These are phyloP conservation scores for Anhinga anhinga DNA, from an alignment of 2,113 vertebrate species.

Conservation along the genomic window DNA sequence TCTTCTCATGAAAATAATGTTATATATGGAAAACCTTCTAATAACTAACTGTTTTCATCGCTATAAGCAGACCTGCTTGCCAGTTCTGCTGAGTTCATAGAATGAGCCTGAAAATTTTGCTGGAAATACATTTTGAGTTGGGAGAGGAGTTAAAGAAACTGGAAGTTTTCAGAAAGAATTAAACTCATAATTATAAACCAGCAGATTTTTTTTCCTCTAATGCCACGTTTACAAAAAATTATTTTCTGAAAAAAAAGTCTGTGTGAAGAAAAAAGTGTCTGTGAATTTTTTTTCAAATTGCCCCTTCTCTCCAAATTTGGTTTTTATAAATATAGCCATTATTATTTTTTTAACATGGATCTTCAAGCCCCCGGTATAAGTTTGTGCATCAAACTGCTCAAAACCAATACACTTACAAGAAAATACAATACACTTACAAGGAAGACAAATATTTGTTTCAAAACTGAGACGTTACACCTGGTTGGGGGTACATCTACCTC, in stretches of 20 bases:
- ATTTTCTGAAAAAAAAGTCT: neutral
- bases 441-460: neutral
- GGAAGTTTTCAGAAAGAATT: neutral
- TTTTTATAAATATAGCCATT: neutral
- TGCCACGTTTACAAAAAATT: neutral
- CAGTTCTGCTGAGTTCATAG: neutral
- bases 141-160: neutral
- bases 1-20: neutral
- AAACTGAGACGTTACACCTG: neutral
- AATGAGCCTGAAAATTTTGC: neutral
- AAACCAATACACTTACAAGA: neutral
- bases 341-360: neutral
- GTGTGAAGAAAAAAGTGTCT: neutral
- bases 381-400: neutral
- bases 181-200: neutral
- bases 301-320: neutral
- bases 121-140: neutral
- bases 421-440: neutral
- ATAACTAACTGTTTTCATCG: neutral
- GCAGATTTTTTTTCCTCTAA: neutral
- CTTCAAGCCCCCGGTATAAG: neutral
- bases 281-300: neutral
- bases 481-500: neutral
- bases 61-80: neutral
- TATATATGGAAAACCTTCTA: neutral